Base-by-base conservation (phyloP, 2,797 vertebrate species). In the Karalla daura region DNA sequence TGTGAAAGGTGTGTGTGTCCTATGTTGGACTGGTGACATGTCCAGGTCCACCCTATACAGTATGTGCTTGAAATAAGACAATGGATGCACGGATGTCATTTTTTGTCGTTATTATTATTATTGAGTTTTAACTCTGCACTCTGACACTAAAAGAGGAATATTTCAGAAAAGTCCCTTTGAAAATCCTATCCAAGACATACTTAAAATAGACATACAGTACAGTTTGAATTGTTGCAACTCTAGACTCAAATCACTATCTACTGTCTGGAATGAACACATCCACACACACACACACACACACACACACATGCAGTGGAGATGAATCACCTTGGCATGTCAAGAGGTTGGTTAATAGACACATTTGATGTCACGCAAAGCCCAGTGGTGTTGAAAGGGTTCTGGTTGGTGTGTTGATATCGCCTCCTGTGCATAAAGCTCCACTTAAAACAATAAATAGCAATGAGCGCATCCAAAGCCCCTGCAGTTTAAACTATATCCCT, bases 401-500 rank as follows among this genome's bases (percentile, higher is more conserved):
- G n/a, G 90, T 90, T 88, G 75, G 87, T 91, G 81, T 89, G 88
- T 88, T 88, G 81, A 83, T 90, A 90, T 94, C 90, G 89, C 86
- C 85, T 88, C 85, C 84, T 83, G 83, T 86, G 87, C 80, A 88
- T 90, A 89, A 91, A 88, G 88, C 90, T 80, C 86, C 85, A 90
- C 91, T 92, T 93, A 88, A 91, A 93, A 93, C 91, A 93, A 92
- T 91, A 92, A 92, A 93, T 76, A 91, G 84, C 84, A 87, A 84
- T 81, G 83, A 89, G 80, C 78, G 79, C 88, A 87, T 88, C 88
- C 89, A 86, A 85, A 92, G 89, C 89, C 78, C 77, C 84, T 83
- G 84, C 88, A 86, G 85, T 91, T 90, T 90, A 89, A 88, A 89
- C 86, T 86, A 83, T 80, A 80, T 74, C 60, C 74, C 88, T 93